Percentiles rank a stretch among this genome's conserved stretches.
These are phyloP conservation scores for Gryllus bimaculatus DNA, from an alignment of 1,140 invertebrate genomes.

Conservation along the genomic window DNA sequence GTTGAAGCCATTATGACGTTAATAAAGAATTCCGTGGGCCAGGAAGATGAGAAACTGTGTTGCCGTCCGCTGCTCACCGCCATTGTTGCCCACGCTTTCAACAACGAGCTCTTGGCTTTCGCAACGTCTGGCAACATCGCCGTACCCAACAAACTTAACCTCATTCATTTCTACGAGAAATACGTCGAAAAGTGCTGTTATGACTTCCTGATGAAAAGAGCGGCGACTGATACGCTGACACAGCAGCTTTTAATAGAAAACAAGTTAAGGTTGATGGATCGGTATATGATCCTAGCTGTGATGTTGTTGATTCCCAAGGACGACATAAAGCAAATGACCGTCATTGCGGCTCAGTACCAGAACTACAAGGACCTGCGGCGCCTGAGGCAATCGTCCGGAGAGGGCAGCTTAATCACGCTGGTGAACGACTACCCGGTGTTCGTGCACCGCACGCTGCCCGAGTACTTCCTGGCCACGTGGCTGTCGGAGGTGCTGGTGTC, in stretches of 20 bases:
- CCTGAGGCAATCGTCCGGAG: not conserved
- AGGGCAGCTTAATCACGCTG: not conserved
- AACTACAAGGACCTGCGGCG: not conserved
- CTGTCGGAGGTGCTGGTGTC: not conserved
- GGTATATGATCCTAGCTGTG: not conserved
- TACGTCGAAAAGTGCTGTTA: not conserved
- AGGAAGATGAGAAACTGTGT: not conserved
- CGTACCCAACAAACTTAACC: not conserved
- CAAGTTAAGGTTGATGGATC: not conserved
- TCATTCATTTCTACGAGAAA: not conserved
- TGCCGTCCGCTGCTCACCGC: not conserved
- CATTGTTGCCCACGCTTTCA: not conserved
- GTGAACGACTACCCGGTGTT: not conserved
- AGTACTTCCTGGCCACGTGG: not conserved
- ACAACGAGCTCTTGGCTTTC: not conserved
- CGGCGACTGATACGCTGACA: not conserved
- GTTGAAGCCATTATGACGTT: not conserved
- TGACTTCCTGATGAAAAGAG: not conserved
- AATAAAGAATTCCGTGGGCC: not conserved
- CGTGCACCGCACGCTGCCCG: not conserved
- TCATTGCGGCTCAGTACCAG: not conserved
- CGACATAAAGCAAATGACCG: not conserved
- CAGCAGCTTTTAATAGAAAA: not conserved
- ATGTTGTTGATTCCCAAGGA: not conserved
- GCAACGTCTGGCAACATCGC: not conserved